Percentiles rank a stretch among this genome's conserved stretches.
phyloP scores from a whole-genome alignment of 2,113 vertebrate genomes.

The Sakesphorus luctuosus region DNA sequence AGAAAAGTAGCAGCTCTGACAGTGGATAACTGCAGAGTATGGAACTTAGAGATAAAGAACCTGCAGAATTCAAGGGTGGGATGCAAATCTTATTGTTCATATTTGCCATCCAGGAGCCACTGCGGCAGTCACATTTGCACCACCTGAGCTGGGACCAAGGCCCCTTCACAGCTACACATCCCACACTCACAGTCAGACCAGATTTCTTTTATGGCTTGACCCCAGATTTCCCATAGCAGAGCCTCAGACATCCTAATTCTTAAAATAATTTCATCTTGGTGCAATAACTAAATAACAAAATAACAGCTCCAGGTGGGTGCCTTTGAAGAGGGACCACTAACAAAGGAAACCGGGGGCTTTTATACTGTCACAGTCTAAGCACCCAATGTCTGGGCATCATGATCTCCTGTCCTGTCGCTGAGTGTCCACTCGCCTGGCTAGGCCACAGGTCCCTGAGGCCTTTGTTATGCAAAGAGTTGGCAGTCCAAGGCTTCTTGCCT shows the following conservation, averaged over 20 bases:
- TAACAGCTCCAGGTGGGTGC: not conserved
- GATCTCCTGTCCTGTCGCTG: accelerated
- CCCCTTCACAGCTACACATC: not conserved
- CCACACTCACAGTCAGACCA: not conserved
- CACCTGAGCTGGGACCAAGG: accelerated
- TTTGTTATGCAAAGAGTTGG: not conserved
- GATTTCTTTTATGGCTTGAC: accelerated
- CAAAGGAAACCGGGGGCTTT: not conserved
- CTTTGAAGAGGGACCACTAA: not conserved
- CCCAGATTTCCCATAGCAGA: not conserved
- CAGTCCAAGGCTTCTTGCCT: accelerated
- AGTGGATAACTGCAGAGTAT: not conserved
- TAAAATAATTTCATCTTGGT: not conserved
- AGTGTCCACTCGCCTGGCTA: not conserved
- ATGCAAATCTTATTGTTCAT: not conserved
- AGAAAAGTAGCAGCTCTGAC: not conserved
- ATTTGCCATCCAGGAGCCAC: not conserved
- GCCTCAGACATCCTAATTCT: not conserved
- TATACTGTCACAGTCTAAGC: not conserved
- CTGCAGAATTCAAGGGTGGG: not conserved
- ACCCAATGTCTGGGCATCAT: not conserved
- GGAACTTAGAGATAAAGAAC: not conserved
- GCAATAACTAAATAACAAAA: not conserved
- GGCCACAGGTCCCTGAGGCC: not conserved
- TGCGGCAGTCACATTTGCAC: not conserved